These are phyloP conservation scores for Phyto melanocephala DNA, from an alignment of 2,888 invertebrate species.

Conservation along the genomic window DNA sequence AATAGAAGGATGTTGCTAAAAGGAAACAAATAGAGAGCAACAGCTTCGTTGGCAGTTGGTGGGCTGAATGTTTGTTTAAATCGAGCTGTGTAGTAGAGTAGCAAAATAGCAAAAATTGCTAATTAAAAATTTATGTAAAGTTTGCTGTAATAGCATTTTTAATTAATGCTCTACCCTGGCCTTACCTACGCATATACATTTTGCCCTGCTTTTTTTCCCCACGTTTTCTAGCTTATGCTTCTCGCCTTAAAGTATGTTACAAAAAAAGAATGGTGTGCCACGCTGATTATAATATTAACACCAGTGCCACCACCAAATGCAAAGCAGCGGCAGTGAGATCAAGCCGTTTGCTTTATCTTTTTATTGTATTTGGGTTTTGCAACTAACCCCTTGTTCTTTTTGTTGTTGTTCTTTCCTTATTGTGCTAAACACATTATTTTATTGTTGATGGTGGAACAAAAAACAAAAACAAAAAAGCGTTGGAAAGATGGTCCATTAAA, in stretches of 20 bases:
- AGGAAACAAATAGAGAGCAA: slow-evolving; percentile 47
- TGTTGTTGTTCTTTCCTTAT: slow-evolving; percentile 16
- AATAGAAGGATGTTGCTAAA: slow-evolving; percentile 16
- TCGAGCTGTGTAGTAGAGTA: slow-evolving; percentile 60
- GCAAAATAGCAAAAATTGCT: slow-evolving; percentile 78
- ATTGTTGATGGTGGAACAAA: slow-evolving; percentile 40
- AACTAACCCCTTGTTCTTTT: slow-evolving; percentile 27
- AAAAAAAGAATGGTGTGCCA: slow-evolving; percentile 2
- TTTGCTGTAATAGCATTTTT: slow-evolving; percentile 78
- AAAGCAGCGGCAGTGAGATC: not conserved
- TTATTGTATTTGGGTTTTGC: not conserved
- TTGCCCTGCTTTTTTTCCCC: not conserved
- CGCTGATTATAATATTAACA: slow-evolving; percentile 64
- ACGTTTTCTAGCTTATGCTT: not conserved
- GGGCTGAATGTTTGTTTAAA: not conserved
- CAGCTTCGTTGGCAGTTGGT: slow-evolving; percentile 43
- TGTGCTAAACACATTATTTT: slow-evolving; percentile 43
- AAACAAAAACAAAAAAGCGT: no score
- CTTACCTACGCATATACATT: slow-evolving; percentile 30
- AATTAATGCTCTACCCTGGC: slow-evolving; percentile 69
- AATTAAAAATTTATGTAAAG: slow-evolving; percentile 78
- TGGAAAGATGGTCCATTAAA: no score
- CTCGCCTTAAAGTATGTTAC: not conserved
- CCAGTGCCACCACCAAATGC: slow-evolving; percentile 16
- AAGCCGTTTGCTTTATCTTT: slow-evolving; percentile 7